These are phyloP conservation scores for Potorous gilbertii DNA, from an alignment of 2,797 vertebrate species.

Conservation along the genomic window DNA sequence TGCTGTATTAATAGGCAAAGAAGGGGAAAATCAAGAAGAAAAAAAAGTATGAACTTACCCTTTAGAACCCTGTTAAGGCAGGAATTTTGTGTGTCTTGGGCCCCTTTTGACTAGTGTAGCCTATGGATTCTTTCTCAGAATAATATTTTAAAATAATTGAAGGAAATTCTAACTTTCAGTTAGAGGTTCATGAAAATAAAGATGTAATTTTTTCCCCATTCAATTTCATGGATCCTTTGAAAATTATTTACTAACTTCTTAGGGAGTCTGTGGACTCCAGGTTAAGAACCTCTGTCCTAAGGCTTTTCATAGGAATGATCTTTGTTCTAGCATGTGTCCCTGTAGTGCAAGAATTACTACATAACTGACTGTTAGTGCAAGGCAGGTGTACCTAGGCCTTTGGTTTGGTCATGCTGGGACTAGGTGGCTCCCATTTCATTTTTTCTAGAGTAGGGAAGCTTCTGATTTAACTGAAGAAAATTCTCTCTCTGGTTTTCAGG, in stretches of 20 bases:
- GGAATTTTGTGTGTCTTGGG: background rate
- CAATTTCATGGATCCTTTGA: background rate
- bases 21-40: background rate
- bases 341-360: conserved; percentile 10
- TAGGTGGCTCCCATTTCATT: background rate
- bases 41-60: background rate
- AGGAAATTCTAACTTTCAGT: background rate
- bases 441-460: background rate
- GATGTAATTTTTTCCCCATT: background rate
- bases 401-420: conserved; percentile 6
- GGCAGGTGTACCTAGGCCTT: background rate
- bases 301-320: conserved; percentile 8
- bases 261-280: background rate
- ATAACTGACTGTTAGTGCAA: background rate
- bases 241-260: background rate
- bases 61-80: background rate
- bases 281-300: background rate
- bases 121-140: background rate
- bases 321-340: background rate
- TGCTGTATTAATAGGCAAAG: conserved; percentile 42
- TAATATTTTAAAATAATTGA: background rate
- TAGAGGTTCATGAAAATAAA: background rate
- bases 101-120: background rate
- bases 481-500: conserved; percentile 82
- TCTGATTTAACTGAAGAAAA: conserved; percentile 53